Conservation (phyloP, 2,888 invertebrate species). For the Pherbina coryleti region DNA sequence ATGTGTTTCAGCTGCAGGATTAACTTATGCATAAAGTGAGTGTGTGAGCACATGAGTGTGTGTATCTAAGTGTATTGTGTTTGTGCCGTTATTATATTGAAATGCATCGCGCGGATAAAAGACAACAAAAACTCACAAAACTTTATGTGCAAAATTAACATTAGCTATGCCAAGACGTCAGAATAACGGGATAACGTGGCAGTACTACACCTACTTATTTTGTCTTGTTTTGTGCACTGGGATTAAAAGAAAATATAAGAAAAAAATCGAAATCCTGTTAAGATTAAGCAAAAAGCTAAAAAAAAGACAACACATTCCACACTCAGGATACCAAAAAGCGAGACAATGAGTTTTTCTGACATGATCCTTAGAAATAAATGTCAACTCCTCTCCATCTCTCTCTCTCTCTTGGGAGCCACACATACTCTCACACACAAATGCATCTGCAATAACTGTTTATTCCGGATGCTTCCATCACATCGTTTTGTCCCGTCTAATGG, state of each 20-base stretch:
- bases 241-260: constrained; percentile 15
- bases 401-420: neutral
- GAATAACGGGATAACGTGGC: neutral
- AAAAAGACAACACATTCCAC: neutral
- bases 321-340: neutral
- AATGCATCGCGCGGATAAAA: constrained; percentile 3
- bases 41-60: neutral
- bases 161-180: constrained; percentile 3
- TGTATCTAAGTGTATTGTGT: neutral
- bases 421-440: neutral
- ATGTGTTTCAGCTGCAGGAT: constrained; percentile 11
- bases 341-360: constrained; percentile 28
- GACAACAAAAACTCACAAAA: constrained; percentile 16
- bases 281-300: neutral
- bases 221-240: constrained; percentile 5
- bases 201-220: neutral
- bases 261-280: neutral
- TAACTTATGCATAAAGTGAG: constrained; percentile 6
- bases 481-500: constrained; percentile 3
- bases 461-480: neutral
- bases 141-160: constrained; percentile 31
- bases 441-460: constrained; percentile 18
- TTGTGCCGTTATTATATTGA: constrained; percentile 1
- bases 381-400: too few species aligned
- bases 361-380: neutral